A percentile compares a stretch with the other conserved stretches of the same genome.
These are phyloP conservation scores for Colius striatus DNA, from an alignment of 2,113 vertebrate species.

Conservation along the genomic window DNA sequence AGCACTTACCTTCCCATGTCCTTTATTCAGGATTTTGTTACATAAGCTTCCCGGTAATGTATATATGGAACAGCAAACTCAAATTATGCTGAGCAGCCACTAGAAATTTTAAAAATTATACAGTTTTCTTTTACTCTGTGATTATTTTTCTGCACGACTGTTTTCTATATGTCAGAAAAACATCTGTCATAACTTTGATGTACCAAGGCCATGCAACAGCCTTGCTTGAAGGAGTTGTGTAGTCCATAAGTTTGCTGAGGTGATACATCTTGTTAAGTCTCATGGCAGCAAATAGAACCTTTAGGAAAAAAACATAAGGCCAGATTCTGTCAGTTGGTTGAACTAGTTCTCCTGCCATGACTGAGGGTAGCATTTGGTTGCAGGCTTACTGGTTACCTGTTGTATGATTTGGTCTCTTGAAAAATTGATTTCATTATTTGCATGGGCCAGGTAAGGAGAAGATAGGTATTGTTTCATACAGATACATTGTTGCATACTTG, in stretches of 20 bases:
- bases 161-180: background rate
- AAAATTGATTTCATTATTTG: background rate
- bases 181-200: background rate
- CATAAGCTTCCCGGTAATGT: background rate
- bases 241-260: accelerated
- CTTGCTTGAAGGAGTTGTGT: background rate
- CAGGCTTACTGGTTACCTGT: background rate
- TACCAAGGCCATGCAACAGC: background rate
- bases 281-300: background rate
- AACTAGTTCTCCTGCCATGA: background rate
- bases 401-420: background rate
- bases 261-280: background rate
- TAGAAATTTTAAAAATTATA: background rate
- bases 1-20: background rate
- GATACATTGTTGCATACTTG: background rate
- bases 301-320: background rate
- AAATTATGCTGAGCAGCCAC: background rate
- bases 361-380: background rate
- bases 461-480: background rate
- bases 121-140: background rate
- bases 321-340: background rate
- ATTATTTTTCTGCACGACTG: background rate
- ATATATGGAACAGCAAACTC: background rate
- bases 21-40: slow-evolving; percentile 18
- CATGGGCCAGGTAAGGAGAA: background rate